phyloP scores from a whole-genome alignment of 2,113 vertebrate genomes.

The Kryptolebias marmoratus region DNA sequence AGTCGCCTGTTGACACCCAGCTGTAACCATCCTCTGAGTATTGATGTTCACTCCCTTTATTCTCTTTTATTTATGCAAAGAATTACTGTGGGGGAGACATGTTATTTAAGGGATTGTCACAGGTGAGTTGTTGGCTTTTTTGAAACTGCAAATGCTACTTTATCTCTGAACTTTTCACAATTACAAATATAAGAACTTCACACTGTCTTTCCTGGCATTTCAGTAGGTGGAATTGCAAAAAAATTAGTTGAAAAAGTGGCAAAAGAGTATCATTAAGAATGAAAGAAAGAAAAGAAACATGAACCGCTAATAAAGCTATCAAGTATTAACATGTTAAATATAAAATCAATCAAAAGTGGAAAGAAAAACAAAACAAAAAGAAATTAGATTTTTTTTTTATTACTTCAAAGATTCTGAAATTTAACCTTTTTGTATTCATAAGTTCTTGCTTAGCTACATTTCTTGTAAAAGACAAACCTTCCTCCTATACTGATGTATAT shows the following conservation, averaged over 20 bases:
- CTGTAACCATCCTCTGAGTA: constrained; percentile 81
- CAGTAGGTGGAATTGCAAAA: not conserved
- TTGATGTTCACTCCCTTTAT: constrained; percentile 77
- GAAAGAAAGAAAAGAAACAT: not conserved
- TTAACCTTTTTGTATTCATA: constrained; percentile 3
- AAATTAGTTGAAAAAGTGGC: not conserved
- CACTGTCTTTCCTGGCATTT: too few relatives aligned
- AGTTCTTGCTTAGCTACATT: constrained; percentile 1
- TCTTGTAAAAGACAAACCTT: constrained; percentile 21
- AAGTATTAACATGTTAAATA: not conserved
- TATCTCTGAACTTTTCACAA: not conserved
- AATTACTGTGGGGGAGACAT: constrained; percentile 73
- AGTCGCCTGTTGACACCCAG: constrained; percentile 77
- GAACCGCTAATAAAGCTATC: not conserved
- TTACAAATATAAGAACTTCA: too few relatives aligned
- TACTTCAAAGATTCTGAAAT: not conserved
- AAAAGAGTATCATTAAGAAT: not conserved
- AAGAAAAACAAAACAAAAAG: not conserved
- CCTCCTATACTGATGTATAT: constrained; percentile 30
- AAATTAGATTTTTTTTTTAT: not conserved
- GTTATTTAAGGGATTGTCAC: constrained; percentile 75
- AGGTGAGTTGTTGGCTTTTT: constrained; percentile 66
- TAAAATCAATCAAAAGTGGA: not conserved
- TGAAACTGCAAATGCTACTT: constrained; percentile 50
- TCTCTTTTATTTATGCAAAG: constrained; percentile 75